phyloP scores from a whole-genome alignment of 2,888 invertebrate species.

The Tetramorium bicarinatum region DNA sequence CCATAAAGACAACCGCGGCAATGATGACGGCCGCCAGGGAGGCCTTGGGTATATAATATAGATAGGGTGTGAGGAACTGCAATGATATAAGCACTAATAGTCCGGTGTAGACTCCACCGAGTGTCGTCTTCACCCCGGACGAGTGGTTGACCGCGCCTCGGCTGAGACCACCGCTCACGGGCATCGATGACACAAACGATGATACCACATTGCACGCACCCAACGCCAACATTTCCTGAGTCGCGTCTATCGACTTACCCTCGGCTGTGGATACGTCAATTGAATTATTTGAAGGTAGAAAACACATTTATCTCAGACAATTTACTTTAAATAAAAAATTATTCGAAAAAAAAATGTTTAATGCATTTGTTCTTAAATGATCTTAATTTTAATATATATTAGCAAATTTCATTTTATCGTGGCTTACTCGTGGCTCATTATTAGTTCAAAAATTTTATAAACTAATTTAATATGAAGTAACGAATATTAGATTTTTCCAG shows the following conservation, averaged over 20 bases:
- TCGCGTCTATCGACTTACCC: slow-evolving; percentile 89
- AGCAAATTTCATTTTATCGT: background rate
- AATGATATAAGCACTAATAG: slow-evolving; percentile 87
- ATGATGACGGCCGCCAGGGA: slow-evolving; percentile 91
- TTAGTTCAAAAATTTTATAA: background rate
- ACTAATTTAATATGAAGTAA: background rate
- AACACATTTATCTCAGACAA: background rate
- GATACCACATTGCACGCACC: slow-evolving; percentile 90
- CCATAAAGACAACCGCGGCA: slow-evolving; percentile 91
- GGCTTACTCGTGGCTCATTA: background rate
- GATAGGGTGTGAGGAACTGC: slow-evolving; percentile 90
- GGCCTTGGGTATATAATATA: slow-evolving; percentile 89
- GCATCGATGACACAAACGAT: slow-evolving; percentile 91
- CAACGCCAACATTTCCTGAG: slow-evolving; percentile 91
- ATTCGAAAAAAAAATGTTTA: background rate
- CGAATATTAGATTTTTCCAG: no score
- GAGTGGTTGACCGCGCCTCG: slow-evolving; percentile 91
- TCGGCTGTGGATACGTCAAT: slow-evolving; percentile 85
- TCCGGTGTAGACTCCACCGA: slow-evolving; percentile 90
- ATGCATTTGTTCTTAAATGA: background rate
- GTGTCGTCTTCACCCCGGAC: slow-evolving; percentile 90
- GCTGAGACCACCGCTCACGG: slow-evolving; percentile 89
- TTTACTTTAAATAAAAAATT: background rate
- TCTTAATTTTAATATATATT: background rate
- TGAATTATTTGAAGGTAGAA: background rate